Conservation (phyloP, 2,888 invertebrate genomes). For the Sinhomidia bicolor region DNA sequence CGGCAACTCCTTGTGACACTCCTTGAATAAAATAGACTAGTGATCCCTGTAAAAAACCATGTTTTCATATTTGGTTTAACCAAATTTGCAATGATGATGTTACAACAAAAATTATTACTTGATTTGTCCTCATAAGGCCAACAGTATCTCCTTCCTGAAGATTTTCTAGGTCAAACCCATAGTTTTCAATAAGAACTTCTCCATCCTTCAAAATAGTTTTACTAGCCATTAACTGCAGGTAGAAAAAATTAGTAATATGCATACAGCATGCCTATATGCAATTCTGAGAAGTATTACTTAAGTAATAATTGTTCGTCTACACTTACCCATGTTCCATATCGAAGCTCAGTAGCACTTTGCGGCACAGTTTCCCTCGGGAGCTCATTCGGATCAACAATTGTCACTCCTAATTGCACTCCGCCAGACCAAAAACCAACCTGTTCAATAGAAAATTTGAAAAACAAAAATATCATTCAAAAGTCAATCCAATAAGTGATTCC, state of each 20-base stretch:
- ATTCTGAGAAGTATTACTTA: not conserved
- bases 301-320: not conserved
- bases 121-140: slow-evolving; percentile 91
- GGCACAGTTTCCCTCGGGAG: slow-evolving; percentile 84
- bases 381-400: slow-evolving; percentile 87
- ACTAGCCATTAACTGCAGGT: slow-evolving; percentile 91
- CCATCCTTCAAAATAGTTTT: slow-evolving; percentile 93
- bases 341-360: slow-evolving; percentile 90
- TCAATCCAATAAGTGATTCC: too few species aligned
- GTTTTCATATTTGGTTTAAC: too few species aligned
- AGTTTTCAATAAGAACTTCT: slow-evolving; percentile 89
- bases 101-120: slow-evolving; percentile 85
- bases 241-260: slow-evolving; percentile 31
- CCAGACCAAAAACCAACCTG: slow-evolving; percentile 92
- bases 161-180: slow-evolving; percentile 92
- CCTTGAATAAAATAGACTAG: slow-evolving; percentile 95
- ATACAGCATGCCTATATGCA: not conserved
- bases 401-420: slow-evolving; percentile 89
- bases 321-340: slow-evolving; percentile 91
- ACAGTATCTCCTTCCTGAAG: slow-evolving; percentile 91
- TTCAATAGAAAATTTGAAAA: not conserved
- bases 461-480: not conserved
- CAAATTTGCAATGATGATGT: too few species aligned
- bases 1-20: slow-evolving; percentile 93
- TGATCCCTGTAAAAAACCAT: slow-evolving; percentile 90